A percentile compares a stretch with the other conserved stretches of the same genome.
Evolutionary conservation across 2,797 vertebrate genomes (phyloP).

Genomic region (Gallinago stenura): DNA sequence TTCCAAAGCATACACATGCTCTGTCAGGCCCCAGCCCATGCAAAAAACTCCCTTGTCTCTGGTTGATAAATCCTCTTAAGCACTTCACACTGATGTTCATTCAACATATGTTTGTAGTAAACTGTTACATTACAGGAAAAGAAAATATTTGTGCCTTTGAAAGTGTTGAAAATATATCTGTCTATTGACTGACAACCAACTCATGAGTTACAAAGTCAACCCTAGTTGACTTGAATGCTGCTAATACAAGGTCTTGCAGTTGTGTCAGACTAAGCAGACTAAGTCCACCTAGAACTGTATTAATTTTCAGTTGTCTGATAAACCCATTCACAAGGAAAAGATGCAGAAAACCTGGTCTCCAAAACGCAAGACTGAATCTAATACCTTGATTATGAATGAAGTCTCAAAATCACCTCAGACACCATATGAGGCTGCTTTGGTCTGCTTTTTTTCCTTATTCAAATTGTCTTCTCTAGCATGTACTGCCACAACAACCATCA

Average conservation of each 20-base stretch:
- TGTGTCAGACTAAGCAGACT: not conserved
- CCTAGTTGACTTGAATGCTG: not conserved
- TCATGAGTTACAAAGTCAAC: not conserved
- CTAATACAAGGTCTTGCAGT: not conserved
- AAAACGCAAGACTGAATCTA: not conserved
- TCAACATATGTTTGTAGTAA: not conserved
- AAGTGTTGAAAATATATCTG: not conserved
- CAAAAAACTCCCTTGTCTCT: not conserved
- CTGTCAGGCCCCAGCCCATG: not conserved
- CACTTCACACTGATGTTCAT: not conserved
- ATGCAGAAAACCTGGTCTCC: not conserved
- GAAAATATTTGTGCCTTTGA: not conserved
- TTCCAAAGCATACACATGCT: not conserved
- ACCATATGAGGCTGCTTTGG: not conserved
- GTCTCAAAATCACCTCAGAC: not conserved
- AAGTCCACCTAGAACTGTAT: not conserved
- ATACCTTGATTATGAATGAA: not conserved
- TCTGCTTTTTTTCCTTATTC: not conserved
- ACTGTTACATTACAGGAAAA: not conserved
- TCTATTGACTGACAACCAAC: not conserved
- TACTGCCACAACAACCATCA: not conserved
- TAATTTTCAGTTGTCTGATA: not conserved
- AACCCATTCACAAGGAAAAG: not conserved
- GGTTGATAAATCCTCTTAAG: not conserved
- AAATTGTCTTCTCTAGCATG: not conserved